Evolutionary conservation across 2,888 invertebrate genomes (phyloP), one percentile per base, ranked within the genome.

Genomic region (Bellardia bayeri): DNA sequence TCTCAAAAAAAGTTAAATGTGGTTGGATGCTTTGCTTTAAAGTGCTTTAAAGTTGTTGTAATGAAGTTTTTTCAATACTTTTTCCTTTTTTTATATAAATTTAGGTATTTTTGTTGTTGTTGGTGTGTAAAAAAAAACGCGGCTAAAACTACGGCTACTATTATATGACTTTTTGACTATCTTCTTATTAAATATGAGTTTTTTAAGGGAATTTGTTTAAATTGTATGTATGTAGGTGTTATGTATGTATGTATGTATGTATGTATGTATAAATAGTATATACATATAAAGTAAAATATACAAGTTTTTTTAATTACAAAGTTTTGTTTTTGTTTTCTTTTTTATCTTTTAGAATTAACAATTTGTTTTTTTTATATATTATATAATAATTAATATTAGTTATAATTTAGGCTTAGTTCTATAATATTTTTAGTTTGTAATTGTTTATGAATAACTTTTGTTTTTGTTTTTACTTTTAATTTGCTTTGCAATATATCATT

Each of bases 291-390:
- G 76, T 82, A 86, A 88, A 88, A 81, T 83, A 72, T 88, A 88
- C 86, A 88, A 83, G 63, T 74, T 80, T 45, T 45, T 51, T 82
- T 82, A 84, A 89, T 90, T 88, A 87, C 87, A 87, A 87, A 82
- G 63, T 64, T 82, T 54, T 66, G 6, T 68, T 58, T 69, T 80
- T 71, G 23, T 37, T 42, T 72, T 51, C 14, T 64, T 81, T 40
- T 45, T 51, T 68, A 64, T 88, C 61, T 84, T 89, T 89, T 89
- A 89, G 88, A 88, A 82, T 85, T 89, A 84, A 76, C 86, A 86
- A 76, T 86, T 87, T 86, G 58, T 78, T 85, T 58, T 79, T 80
- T 37, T 83, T 80, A 23, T 56, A 69, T 84, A 82, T 84, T 16
- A 42, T 66, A 66, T 71, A 71, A 71, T 74, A 74, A 75, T 76